phyloP scores from a whole-genome alignment of 2,888 invertebrate species.

The Lasioglossum zephyrum region DNA sequence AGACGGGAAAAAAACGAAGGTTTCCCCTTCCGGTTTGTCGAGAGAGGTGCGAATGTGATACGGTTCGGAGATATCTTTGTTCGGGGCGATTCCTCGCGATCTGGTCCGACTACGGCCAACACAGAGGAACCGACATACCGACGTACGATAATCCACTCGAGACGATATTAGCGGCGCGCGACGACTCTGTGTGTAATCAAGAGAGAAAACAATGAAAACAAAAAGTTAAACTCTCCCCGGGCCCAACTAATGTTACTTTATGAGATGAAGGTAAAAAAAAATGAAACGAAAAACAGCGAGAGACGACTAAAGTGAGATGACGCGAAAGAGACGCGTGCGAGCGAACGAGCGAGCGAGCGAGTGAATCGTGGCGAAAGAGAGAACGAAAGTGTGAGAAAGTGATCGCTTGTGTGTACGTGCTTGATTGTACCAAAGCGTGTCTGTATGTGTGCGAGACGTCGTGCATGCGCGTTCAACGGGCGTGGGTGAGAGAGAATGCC shows the following conservation, averaged over 20 bases:
- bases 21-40: not conserved
- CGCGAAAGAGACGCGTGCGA: conserved; percentile 28
- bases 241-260: conserved; percentile 82
- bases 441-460: not conserved
- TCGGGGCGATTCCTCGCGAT: not conserved
- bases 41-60: conserved; percentile 21
- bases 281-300: conserved; percentile 36
- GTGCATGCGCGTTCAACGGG: conserved; percentile 16
- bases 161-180: conserved; percentile 68
- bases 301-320: conserved; percentile 23
- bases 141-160: conserved; percentile 34
- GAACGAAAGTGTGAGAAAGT: not conserved
- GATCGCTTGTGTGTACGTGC: not conserved
- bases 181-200: conserved; percentile 68
- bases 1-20: not conserved
- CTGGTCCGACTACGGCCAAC: not conserved
- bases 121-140: not conserved
- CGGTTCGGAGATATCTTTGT: not conserved
- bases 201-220: conserved; percentile 56
- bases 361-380: conserved; percentile 8
- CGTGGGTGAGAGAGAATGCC: conserved; percentile 29
- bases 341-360: not conserved
- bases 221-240: conserved; percentile 81
- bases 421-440: not conserved
- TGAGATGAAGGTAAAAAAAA: conserved; percentile 45